Percentiles rank a stretch among this genome's conserved stretches.
Conservation (phyloP, 1,140 invertebrate genomes). For the Oedothorax gibbosus region DNA sequence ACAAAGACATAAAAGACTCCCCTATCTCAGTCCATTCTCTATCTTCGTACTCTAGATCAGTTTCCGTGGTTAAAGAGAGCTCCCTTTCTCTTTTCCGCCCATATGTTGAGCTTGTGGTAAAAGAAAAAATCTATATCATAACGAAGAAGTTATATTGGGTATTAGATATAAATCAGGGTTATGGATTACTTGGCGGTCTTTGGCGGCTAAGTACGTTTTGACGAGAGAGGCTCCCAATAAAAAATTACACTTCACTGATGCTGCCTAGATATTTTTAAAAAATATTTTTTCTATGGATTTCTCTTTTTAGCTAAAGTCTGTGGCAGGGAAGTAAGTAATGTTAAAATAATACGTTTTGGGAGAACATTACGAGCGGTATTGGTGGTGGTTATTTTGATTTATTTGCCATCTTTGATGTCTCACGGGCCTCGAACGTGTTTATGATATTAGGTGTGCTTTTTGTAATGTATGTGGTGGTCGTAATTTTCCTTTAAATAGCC, state of each 20-base stretch:
- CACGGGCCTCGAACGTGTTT: no score
- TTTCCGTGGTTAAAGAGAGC: conserved; percentile 31
- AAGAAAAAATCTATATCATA: conserved; percentile 27
- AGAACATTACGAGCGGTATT: conserved; percentile 29
- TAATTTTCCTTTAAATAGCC: neutral
- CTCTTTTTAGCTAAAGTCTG: conserved; percentile 21
- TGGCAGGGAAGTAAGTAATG: conserved; percentile 13
- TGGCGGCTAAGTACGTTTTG: conserved; percentile 32
- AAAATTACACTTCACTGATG: conserved; percentile 9
- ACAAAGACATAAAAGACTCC: no score
- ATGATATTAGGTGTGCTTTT: neutral
- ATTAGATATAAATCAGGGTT: conserved; percentile 52
- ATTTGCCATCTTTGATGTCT: conserved; percentile 1
- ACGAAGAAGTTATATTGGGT: conserved; percentile 51
- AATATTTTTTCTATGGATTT: conserved; percentile 7
- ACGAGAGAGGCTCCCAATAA: conserved; percentile 39
- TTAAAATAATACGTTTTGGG: conserved; percentile 38
- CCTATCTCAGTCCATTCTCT: no score
- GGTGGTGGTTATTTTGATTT: conserved; percentile 35
- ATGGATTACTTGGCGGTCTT: conserved; percentile 36
- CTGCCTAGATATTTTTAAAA: neutral
- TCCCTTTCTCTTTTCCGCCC: conserved; percentile 14
- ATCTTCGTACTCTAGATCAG: no score
- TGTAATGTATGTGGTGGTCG: neutral
- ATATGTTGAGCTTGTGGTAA: conserved; percentile 27